These are phyloP conservation scores for Drosophila dives DNA, from an alignment of 2,888 invertebrate genomes.

Conservation along the genomic window DNA sequence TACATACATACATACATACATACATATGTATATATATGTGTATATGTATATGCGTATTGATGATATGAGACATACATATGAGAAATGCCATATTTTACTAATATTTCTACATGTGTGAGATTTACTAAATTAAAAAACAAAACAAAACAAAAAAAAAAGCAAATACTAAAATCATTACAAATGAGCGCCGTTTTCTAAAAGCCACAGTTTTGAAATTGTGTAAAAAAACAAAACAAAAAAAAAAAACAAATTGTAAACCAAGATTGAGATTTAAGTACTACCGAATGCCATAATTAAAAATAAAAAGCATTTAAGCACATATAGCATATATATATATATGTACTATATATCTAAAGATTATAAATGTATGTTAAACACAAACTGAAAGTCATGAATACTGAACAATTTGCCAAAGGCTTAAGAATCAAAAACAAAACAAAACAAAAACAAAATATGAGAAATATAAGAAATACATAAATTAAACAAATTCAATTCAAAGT, in stretches of 20 bases:
- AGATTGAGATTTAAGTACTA: slow-evolving; percentile 66
- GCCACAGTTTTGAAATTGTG: slow-evolving; percentile 79
- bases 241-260: slow-evolving; percentile 45
- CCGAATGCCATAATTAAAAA: slow-evolving; percentile 80
- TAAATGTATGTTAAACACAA: slow-evolving; percentile 63
- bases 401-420: slow-evolving; percentile 80
- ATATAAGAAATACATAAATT: slow-evolving; percentile 17
- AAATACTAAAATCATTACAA: slow-evolving; percentile 78
- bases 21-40: slow-evolving; percentile 5
- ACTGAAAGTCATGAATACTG: slow-evolving; percentile 74
- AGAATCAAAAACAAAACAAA: slow-evolving; percentile 66
- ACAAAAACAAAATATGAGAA: slow-evolving; percentile 27
- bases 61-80: slow-evolving; percentile 56
- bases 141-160: slow-evolving; percentile 46
- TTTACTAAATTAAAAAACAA: slow-evolving; percentile 53
- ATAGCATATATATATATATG: slow-evolving; percentile 26
- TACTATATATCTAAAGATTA: slow-evolving; percentile 40
- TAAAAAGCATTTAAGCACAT: slow-evolving; percentile 74
- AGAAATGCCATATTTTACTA: slow-evolving; percentile 77
- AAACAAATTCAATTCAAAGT: slow-evolving; percentile 41
- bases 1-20: not conserved
- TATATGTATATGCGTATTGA: slow-evolving; percentile 42
- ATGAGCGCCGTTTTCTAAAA: slow-evolving; percentile 78
- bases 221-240: slow-evolving; percentile 49
- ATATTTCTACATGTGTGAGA: slow-evolving; percentile 75